Evolutionary conservation across 2,797 vertebrate species (phyloP).

Genomic region (Macropodus opercularis): DNA sequence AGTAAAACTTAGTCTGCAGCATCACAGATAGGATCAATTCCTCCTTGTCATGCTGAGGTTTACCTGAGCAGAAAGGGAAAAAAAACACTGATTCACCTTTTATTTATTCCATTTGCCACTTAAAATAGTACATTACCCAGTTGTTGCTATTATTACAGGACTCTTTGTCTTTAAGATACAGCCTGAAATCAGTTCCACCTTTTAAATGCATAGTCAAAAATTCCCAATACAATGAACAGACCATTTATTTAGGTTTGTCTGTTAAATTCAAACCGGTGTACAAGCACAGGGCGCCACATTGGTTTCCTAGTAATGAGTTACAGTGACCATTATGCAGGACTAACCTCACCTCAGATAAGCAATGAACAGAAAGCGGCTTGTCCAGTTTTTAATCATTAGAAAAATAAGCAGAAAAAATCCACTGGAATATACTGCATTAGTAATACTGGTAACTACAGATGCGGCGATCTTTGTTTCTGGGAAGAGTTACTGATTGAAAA

Average conservation of each 20-base stretch:
- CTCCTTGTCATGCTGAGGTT: neutral
- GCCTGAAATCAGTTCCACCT: slow-evolving; percentile 59
- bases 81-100: slow-evolving; percentile 44
- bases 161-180: slow-evolving; percentile 48
- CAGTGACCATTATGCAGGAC: slow-evolving; percentile 61
- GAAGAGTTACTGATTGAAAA: slow-evolving; percentile 13
- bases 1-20: slow-evolving; percentile 15
- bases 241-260: slow-evolving; percentile 51
- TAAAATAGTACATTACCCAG: slow-evolving; percentile 60
- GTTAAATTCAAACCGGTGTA: slow-evolving; percentile 53
- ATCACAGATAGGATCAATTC: slow-evolving; percentile 8
- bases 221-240: slow-evolving; percentile 49
- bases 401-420: slow-evolving; percentile 49
- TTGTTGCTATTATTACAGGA: slow-evolving; percentile 45
- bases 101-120: slow-evolving; percentile 67
- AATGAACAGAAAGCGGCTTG: slow-evolving; percentile 44
- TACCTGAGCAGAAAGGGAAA: slow-evolving; percentile 12
- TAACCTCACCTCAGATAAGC: slow-evolving; percentile 50
- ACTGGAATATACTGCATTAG: neutral
- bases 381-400: slow-evolving; percentile 45
- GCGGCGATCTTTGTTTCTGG: slow-evolving; percentile 13
- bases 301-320: slow-evolving; percentile 53
- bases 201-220: slow-evolving; percentile 57
- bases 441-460: slow-evolving; percentile 45
- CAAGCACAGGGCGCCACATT: slow-evolving; percentile 57